Percentiles rank a stretch among this genome's conserved stretches.
These are phyloP conservation scores for Caradrina clavipalpis DNA, from an alignment of 2,888 invertebrate species.

Conservation along the genomic window DNA sequence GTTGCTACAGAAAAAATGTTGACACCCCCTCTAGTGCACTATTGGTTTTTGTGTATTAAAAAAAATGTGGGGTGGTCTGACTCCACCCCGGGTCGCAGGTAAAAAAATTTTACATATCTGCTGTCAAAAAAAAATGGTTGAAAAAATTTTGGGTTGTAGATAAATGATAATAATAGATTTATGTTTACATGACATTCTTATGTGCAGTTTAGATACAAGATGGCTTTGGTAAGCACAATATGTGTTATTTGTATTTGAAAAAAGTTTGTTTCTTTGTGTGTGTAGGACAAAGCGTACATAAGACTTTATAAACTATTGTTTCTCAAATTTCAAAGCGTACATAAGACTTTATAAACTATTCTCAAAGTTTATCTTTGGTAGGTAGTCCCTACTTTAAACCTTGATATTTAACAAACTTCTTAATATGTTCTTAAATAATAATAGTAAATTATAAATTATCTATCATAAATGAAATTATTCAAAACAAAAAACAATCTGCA, in stretches of 20 bases:
- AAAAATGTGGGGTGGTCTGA: conserved; percentile 83
- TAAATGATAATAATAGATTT: conserved; percentile 50
- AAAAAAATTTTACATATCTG: conserved; percentile 74
- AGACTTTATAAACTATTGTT: too few relatives aligned
- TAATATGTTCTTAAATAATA: too few relatives aligned
- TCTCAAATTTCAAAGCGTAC: too few relatives aligned
- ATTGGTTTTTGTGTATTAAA: conserved; percentile 83
- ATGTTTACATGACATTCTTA: conserved; percentile 18
- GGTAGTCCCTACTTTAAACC: too few relatives aligned
- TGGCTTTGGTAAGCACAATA: not conserved
- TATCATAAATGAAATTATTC: conserved; percentile 11
- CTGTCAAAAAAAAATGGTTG: conserved; percentile 72
- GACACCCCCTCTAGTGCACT: conserved; percentile 82
- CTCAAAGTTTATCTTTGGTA: too few relatives aligned
- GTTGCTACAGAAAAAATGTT: conserved; percentile 83
- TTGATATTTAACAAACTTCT: too few relatives aligned
- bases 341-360: too few relatives aligned
- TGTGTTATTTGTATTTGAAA: not conserved
- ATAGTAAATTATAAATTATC: too few relatives aligned
- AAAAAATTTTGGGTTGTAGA: conserved; percentile 65
- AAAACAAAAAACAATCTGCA: conserved; percentile 18
- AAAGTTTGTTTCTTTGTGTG: not conserved
- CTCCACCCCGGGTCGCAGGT: conserved; percentile 85
- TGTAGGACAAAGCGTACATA: not conserved
- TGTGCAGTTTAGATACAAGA: not conserved